A percentile compares a stretch with the other conserved stretches of the same genome.
Conservation (phyloP, 2,797 vertebrate species). For the Notamacropus eugenii region DNA sequence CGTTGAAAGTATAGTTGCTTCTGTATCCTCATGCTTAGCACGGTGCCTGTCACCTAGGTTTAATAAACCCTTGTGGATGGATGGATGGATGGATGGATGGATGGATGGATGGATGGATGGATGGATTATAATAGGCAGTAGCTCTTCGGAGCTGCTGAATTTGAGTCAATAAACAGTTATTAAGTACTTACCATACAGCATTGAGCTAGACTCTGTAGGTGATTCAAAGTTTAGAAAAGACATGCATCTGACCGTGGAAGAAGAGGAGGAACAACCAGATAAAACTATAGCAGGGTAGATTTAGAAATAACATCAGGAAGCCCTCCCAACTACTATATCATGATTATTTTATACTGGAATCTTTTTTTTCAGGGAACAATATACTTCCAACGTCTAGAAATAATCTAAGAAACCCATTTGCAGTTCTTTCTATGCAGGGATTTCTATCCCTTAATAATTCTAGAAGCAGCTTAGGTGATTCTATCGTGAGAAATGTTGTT, state of each 20-base stretch:
- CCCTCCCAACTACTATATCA: background rate
- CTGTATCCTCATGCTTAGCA: background rate
- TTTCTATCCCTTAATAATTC: background rate
- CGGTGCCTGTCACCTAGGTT: conserved; percentile 20
- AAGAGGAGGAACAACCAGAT: background rate
- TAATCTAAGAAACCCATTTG: background rate
- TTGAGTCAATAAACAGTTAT: background rate
- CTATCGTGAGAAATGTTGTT: conserved; percentile 35
- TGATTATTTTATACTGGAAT: background rate
- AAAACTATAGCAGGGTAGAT: background rate
- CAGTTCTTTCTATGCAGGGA: background rate
- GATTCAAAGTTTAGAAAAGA: background rate
- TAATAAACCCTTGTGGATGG: conserved; percentile 22
- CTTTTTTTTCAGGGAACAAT: background rate
- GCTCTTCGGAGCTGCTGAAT: background rate
- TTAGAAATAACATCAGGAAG: background rate
- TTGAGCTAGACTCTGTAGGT: background rate
- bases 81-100: background rate
- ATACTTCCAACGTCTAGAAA: background rate
- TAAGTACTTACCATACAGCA: background rate
- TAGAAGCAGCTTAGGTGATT: background rate
- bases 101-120: too few species aligned
- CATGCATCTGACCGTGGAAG: background rate
- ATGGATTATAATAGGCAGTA: background rate
- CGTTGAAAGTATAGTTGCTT: background rate